A percentile compares a stretch with the other conserved stretches of the same genome.
Conservation (phyloP, 2,797 vertebrate genomes). For the Sebastes kiyomatsui region DNA sequence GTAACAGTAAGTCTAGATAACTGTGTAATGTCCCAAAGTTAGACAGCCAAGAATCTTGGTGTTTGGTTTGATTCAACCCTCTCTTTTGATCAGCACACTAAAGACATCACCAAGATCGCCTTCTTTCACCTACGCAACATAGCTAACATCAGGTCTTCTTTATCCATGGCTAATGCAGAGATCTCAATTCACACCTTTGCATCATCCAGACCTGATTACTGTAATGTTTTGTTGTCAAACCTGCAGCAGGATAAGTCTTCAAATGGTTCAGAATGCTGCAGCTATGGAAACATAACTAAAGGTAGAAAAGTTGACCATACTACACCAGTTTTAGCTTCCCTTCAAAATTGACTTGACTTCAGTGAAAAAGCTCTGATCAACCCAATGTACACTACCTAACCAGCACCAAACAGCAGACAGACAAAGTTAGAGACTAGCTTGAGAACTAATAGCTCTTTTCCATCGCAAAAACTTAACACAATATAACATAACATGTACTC, state of each 20-base stretch:
- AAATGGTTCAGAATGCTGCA: not conserved
- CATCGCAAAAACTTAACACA: not conserved
- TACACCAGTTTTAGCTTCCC: no score
- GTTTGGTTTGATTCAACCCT: not conserved
- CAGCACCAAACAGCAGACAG: not conserved
- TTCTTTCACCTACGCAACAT: not conserved
- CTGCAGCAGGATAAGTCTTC: not conserved
- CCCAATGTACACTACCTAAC: not conserved
- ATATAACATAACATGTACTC: no score
- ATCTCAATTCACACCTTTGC: not conserved
- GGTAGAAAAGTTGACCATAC: not conserved
- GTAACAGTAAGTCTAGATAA: not conserved
- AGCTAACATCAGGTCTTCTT: not conserved
- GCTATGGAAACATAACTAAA: not conserved
- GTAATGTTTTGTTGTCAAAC: not conserved
- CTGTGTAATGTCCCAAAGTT: not conserved
- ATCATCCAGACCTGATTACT: not conserved
- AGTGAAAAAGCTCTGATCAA: not conserved
- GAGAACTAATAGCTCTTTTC: no score
- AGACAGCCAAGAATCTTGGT: not conserved
- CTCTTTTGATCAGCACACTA: no score
- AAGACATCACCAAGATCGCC: no score
- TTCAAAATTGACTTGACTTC: no score
- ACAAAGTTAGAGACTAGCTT: not conserved
- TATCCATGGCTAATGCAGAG: not conserved